Evolutionary conservation across 2,797 vertebrate genomes (phyloP).

Genomic region (Schizopygopsis pylzovi): DNA sequence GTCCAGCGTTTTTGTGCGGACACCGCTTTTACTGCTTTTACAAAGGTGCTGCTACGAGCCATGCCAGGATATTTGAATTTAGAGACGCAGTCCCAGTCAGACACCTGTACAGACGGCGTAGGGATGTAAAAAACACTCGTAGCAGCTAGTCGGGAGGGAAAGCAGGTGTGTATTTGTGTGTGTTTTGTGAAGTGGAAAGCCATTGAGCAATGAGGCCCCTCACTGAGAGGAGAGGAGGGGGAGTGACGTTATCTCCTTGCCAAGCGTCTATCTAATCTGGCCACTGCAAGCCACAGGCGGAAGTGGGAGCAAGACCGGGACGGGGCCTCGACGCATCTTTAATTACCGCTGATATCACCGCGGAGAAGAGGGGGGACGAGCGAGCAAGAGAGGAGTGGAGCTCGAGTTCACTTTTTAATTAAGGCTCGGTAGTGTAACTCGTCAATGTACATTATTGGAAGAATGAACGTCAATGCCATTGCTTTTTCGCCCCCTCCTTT

Average conservation of each 20-base stretch:
- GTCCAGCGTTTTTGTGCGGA: slow-evolving; percentile 20
- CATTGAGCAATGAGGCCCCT: slow-evolving; percentile 50
- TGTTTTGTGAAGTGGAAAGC: slow-evolving; percentile 48
- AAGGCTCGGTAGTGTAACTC: slow-evolving; percentile 99
- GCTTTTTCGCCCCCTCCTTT: slow-evolving; percentile 98
- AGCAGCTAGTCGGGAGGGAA: slow-evolving; percentile 30
- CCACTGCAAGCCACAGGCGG: slow-evolving; percentile 73
- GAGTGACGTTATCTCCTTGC: slow-evolving; percentile 78
- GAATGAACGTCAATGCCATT: slow-evolving; percentile 99
- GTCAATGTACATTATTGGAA: slow-evolving; percentile 99
- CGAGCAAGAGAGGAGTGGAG: slow-evolving; percentile 61
- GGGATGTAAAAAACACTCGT: slow-evolving; percentile 21
- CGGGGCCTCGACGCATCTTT: slow-evolving; percentile 77
- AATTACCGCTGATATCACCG: slow-evolving; percentile 83
- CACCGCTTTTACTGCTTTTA: not conserved
- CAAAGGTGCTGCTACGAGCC: not conserved
- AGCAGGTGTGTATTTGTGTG: slow-evolving; percentile 47
- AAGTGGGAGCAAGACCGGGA: slow-evolving; percentile 73
- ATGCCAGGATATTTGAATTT: slow-evolving; percentile 27
- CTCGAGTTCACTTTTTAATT: slow-evolving; percentile 94
- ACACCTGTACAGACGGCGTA: slow-evolving; percentile 38
- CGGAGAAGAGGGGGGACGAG: slow-evolving; percentile 61
- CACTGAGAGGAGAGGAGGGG: slow-evolving; percentile 51
- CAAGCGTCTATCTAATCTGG: slow-evolving; percentile 80
- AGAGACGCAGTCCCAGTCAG: slow-evolving; percentile 5